Conservation (phyloP, 2,797 vertebrate species). For the Micropoecilia bifurca region DNA sequence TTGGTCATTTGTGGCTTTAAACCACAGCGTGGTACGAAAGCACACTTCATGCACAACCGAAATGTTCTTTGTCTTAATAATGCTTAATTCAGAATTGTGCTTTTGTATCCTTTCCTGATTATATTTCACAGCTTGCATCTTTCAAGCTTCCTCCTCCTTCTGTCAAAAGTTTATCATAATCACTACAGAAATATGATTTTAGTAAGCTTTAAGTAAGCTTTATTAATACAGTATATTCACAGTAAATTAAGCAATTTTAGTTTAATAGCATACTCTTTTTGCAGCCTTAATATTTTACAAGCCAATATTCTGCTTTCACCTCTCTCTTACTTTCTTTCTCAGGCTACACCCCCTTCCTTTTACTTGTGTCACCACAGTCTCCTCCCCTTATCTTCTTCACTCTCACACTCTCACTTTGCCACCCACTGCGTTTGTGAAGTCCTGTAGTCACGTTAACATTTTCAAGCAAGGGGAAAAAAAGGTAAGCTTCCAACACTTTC, state of each 20-base stretch:
- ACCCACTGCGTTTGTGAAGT: conserved; percentile 16
- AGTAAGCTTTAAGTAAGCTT: background rate
- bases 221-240: background rate
- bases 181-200: background rate
- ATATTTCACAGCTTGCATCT: background rate
- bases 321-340: conserved; percentile 10
- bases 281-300: background rate
- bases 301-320: conserved; percentile 11
- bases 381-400: conserved; percentile 41
- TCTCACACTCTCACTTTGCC: conserved; percentile 29
- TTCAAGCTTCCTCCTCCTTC: background rate
- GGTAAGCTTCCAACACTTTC: conserved; percentile 44
- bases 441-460: background rate
- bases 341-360: conserved; percentile 8
- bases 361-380: conserved; percentile 35
- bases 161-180: background rate
- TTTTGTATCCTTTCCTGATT: background rate
- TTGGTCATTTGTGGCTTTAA: background rate
- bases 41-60: background rate
- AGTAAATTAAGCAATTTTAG: background rate
- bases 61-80: background rate
- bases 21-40: background rate
- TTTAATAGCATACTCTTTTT: background rate
- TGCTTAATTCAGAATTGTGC: background rate
- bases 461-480: conserved; percentile 18